A percentile compares a stretch with the other conserved stretches of the same genome.
Evolutionary conservation across 2,113 vertebrate species (phyloP).

Genomic region (Platysternon megacephalum): DNA sequence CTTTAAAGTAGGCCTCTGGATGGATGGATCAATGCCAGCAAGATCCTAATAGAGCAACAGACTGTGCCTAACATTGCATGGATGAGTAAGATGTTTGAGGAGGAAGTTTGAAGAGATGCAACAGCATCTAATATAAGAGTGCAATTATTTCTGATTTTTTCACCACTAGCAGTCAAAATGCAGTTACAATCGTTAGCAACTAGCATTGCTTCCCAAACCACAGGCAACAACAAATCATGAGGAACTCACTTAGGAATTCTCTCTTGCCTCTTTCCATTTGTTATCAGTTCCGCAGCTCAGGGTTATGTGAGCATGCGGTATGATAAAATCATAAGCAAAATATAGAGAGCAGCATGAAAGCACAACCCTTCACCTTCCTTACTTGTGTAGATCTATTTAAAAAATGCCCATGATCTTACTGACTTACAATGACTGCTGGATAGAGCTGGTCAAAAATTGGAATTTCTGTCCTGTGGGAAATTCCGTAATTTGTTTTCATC

Average conservation of each 20-base stretch:
- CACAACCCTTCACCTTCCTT: slow-evolving; percentile 24
- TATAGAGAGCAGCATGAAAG: slow-evolving; percentile 16
- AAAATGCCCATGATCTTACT: background rate
- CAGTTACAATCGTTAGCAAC: slow-evolving; percentile 44
- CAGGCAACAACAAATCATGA: slow-evolving; percentile 65
- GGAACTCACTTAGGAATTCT: slow-evolving; percentile 74
- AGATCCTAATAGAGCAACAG: background rate
- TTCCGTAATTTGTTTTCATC: background rate
- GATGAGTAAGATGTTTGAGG: background rate
- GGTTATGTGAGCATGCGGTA: background rate
- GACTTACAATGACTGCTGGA: background rate
- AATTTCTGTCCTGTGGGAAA: too few species aligned
- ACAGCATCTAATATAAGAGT: background rate
- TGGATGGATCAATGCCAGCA: background rate
- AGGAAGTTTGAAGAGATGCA: background rate
- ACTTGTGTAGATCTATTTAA: background rate
- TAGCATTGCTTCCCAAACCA: slow-evolving; percentile 66
- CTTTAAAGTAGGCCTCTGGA: background rate
- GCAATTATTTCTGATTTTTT: slow-evolving; percentile 15
- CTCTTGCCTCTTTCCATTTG: slow-evolving; percentile 64
- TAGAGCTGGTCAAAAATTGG: background rate
- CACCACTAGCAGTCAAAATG: background rate
- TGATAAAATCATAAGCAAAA: slow-evolving; percentile 59
- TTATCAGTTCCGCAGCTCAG: slow-evolving; percentile 60
- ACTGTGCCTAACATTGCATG: background rate